These are phyloP conservation scores for Acromyrmex charruanus DNA, from an alignment of 1,140 invertebrate genomes.

Conservation along the genomic window DNA sequence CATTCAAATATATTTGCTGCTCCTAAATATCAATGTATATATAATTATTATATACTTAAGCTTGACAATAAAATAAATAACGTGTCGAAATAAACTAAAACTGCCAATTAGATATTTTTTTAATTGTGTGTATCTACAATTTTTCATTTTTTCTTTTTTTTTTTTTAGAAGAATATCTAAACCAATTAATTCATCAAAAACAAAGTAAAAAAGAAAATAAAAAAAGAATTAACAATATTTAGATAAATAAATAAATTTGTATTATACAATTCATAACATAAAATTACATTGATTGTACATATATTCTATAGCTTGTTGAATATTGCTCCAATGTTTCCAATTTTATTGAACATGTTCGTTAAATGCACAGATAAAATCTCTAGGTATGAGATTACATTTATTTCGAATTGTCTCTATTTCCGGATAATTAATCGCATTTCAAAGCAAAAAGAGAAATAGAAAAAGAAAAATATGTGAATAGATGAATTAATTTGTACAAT, in stretches of 20 bases:
- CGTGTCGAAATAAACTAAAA: neutral
- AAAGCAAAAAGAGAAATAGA: no score
- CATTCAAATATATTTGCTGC: neutral
- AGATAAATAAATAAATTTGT: no score
- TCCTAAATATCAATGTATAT: neutral
- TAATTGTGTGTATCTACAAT: neutral
- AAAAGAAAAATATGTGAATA: neutral
- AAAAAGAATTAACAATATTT: neutral
- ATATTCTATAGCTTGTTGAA: no score
- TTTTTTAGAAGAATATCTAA: neutral
- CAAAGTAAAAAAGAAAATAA: neutral
- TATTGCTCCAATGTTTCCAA: no score
- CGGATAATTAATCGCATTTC: no score
- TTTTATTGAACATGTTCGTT: no score
- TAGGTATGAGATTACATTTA: no score
- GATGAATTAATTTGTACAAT: neutral
- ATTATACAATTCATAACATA: no score
- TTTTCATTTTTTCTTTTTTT: neutral
- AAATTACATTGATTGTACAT: no score
- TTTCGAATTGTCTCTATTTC: no score
- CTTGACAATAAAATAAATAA: neutral
- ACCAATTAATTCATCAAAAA: neutral
- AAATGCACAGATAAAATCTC: no score
- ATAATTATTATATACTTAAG: conserved; percentile 1
- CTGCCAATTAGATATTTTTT: neutral